Percentiles rank a stretch among this genome's conserved stretches.
phyloP scores from a whole-genome alignment of 2,888 invertebrate species.

The Teinopalpus imperialis region DNA sequence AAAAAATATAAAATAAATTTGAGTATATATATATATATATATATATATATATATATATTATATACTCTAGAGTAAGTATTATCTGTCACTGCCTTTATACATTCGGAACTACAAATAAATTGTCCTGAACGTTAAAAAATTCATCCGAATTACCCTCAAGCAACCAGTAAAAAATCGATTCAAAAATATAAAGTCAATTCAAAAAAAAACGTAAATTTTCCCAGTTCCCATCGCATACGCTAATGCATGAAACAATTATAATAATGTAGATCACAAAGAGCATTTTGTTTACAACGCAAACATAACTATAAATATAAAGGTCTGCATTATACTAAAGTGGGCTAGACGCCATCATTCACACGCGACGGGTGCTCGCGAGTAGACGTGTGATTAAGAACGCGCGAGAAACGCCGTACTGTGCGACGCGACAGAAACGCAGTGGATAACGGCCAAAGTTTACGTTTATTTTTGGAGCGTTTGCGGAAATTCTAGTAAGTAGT shows the following conservation, averaged over 20 bases:
- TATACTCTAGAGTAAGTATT: no score
- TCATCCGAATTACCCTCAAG: no score
- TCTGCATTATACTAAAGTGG: background rate
- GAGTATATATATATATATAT: no score
- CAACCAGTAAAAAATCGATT: no score
- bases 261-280: background rate
- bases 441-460: conserved; percentile 25
- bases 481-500: conserved; percentile 10
- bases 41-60: no score
- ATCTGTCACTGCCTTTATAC: no score
- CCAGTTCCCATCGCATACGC: no score
- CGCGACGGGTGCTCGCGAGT: background rate
- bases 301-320: conserved; percentile 18
- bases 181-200: no score
- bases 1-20: no score
- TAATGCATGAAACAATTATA: conserved; percentile 2
- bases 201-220: no score
- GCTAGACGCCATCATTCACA: conserved; percentile 11
- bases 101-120: no score
- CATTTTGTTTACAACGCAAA: conserved; percentile 18
- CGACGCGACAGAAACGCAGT: conserved; percentile 3
- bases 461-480: conserved; percentile 23
- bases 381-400: conserved; percentile 10
- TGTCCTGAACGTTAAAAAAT: no score
- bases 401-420: conserved; percentile 2